Conservation (phyloP, 2,888 invertebrate genomes). For the Hermodice carunculata region DNA sequence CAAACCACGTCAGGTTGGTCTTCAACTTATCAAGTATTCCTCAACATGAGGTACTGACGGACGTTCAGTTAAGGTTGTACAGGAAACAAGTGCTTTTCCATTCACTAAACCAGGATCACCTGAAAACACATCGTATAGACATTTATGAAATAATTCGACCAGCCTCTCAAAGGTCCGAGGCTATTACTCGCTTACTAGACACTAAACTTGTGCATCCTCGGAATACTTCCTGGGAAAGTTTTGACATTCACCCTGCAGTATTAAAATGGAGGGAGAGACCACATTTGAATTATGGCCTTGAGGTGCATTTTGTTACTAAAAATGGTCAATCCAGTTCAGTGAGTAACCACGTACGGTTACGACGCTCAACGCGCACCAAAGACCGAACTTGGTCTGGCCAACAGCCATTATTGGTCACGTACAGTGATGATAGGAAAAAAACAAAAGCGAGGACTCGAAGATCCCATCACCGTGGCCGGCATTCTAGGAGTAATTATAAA, state of each 20-base stretch:
- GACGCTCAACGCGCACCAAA: constrained; percentile 48
- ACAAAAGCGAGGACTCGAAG: constrained; percentile 72
- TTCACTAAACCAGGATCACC: neutral
- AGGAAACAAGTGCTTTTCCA: neutral
- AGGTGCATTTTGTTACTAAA: constrained; percentile 50
- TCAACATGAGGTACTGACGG: constrained; percentile 7
- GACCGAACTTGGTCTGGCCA: constrained; percentile 2
- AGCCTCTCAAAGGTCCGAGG: constrained; percentile 48
- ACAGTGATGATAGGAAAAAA: constrained; percentile 45
- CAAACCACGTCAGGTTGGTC: constrained; percentile 5
- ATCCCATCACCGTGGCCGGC: constrained; percentile 72
- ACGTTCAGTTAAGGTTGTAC: constrained; percentile 8
- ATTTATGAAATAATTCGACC: constrained; percentile 70
- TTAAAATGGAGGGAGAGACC: constrained; percentile 85
- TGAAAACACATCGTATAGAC: constrained; percentile 46
- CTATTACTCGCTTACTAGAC: constrained; percentile 86
- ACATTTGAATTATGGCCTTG: constrained; percentile 84
- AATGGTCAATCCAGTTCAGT: constrained; percentile 38
- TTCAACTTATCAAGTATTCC: constrained; percentile 14
- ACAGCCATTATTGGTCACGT: constrained; percentile 19
- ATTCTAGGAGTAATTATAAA: constrained; percentile 73
- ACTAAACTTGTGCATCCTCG: constrained; percentile 78
- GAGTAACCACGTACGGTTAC: constrained; percentile 61
- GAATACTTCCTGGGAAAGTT: constrained; percentile 78
- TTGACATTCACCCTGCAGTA: constrained; percentile 86